Conservation (phyloP, 2,113 vertebrate genomes). For the Gallinago paraguaiae region DNA sequence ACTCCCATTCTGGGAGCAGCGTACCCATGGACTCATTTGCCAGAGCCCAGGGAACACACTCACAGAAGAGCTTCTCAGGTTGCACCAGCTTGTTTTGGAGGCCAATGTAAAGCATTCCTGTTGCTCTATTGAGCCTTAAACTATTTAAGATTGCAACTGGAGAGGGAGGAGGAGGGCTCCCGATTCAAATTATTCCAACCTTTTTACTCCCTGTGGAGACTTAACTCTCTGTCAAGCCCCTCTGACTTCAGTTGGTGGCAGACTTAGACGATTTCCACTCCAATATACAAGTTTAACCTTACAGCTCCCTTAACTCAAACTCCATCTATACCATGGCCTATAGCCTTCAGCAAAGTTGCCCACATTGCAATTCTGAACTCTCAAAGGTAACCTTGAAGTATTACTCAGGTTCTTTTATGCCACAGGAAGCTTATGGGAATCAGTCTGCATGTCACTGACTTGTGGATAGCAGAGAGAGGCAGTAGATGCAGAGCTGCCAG, state of each 20-base stretch:
- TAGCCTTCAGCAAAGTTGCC: conserved; percentile 39
- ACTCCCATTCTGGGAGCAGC: neutral
- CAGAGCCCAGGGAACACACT: neutral
- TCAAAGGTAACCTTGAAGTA: conserved; percentile 24
- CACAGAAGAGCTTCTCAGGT: neutral
- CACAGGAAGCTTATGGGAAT: neutral
- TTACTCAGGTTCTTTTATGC: neutral
- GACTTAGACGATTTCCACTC: conserved; percentile 4
- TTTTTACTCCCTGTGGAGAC: conserved; percentile 5
- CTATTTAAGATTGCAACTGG: neutral
- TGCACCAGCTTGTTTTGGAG: conserved; percentile 34
- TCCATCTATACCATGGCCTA: neutral
- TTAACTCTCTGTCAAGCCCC: neutral
- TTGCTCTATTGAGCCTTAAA: conserved; percentile 38
- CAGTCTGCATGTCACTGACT: neutral
- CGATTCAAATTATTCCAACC: conserved; percentile 54
- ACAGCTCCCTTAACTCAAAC: conserved; percentile 9
- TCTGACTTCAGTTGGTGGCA: neutral
- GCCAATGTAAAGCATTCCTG: neutral
- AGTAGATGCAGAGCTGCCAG: neutral
- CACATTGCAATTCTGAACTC: neutral
- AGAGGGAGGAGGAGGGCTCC: conserved; percentile 4
- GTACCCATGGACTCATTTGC: neutral
- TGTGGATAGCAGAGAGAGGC: neutral
- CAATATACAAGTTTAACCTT: neutral